Conservation (phyloP, 2,113 vertebrate species). For the Acrocephalus arundinaceus region DNA sequence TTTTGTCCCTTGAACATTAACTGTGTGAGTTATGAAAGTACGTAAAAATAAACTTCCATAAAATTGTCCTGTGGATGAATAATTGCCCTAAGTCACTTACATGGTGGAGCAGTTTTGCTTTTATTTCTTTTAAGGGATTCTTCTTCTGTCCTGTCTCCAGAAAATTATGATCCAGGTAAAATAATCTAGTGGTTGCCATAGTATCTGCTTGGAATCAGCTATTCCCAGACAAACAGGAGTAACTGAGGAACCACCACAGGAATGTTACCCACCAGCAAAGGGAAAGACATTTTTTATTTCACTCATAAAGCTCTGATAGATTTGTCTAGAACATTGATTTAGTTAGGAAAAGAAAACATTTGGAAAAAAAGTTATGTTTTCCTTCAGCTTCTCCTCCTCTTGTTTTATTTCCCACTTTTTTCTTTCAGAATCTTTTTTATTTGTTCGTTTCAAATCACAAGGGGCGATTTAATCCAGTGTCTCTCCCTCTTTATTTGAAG, state of each 20-base stretch:
- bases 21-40: background rate
- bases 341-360: background rate
- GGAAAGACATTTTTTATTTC: background rate
- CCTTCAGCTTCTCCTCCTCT: background rate
- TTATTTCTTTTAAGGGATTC: background rate
- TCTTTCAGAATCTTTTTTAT: background rate
- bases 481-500: background rate
- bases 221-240: background rate
- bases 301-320: background rate
- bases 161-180: background rate
- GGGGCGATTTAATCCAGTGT: background rate
- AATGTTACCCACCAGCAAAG: background rate
- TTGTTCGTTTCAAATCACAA: background rate
- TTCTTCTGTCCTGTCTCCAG: background rate
- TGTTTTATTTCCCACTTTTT: background rate
- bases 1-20: background rate
- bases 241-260: background rate
- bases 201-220: background rate
- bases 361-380: background rate
- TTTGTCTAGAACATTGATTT: background rate
- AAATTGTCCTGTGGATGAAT: background rate
- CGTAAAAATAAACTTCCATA: background rate
- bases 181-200: background rate
- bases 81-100: conserved; percentile 1
- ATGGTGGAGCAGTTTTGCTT: background rate